phyloP scores from a whole-genome alignment of 2,113 vertebrate genomes.

The Polyodon spathula region DNA sequence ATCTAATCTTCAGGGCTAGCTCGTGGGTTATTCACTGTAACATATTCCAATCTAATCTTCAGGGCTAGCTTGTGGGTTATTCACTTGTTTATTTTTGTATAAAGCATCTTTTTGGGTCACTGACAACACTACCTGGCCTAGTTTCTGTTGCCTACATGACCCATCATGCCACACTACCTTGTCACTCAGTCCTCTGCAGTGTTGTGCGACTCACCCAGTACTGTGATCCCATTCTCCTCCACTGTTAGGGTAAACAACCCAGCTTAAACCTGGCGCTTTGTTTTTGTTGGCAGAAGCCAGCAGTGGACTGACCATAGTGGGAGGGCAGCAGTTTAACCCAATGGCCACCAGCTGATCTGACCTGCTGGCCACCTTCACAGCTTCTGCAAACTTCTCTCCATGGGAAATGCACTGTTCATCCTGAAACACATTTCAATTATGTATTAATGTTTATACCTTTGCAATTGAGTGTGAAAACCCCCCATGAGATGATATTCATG shows the following conservation, averaged over 20 bases:
- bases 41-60: too few species aligned
- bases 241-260: slow-evolving; percentile 69
- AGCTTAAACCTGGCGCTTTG: slow-evolving; percentile 35
- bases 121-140: too few species aligned
- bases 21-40: too few species aligned
- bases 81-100: too few species aligned
- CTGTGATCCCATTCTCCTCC: slow-evolving; percentile 53
- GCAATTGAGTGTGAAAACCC: not conserved
- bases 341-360: slow-evolving; percentile 55
- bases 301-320: slow-evolving; percentile 47
- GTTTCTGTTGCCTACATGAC: too few species aligned
- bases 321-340: slow-evolving; percentile 64
- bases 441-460: not conserved
- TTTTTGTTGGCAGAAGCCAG: slow-evolving; percentile 40
- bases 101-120: too few species aligned
- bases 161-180: too few species aligned
- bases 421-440: slow-evolving; percentile 30
- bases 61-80: too few species aligned
- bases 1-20: too few species aligned
- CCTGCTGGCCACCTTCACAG: slow-evolving; percentile 36
- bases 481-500: too few species aligned
- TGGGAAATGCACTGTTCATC: slow-evolving; percentile 48
- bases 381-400: slow-evolving; percentile 48
- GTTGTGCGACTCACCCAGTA: slow-evolving; percentile 50
- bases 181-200: too few species aligned